phyloP scores from a whole-genome alignment of 2,888 invertebrate species.

The Octodonta nipae region DNA sequence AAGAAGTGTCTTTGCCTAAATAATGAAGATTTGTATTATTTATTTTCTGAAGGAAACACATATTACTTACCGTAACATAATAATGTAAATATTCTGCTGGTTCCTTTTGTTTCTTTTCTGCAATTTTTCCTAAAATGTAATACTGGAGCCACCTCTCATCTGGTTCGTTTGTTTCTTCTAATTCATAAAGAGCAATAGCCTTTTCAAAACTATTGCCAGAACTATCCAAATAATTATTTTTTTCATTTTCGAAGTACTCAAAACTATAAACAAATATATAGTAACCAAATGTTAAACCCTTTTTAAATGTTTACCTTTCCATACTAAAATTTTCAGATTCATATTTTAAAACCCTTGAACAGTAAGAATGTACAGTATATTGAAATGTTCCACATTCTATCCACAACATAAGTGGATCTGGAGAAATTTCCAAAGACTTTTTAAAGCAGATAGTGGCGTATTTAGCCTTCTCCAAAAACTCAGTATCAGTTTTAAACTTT shows the following conservation, averaged over 20 bases:
- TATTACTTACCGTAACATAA: slow-evolving; percentile 54
- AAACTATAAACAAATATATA: too few species aligned
- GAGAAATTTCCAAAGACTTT: slow-evolving; percentile 61
- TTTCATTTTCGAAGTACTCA: slow-evolving; percentile 59
- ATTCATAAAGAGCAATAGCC: slow-evolving; percentile 49
- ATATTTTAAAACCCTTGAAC: slow-evolving; percentile 72
- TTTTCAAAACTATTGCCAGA: slow-evolving; percentile 67
- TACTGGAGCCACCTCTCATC: slow-evolving; percentile 88
- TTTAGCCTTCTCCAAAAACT: slow-evolving; percentile 55
- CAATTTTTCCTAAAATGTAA: slow-evolving; percentile 91
- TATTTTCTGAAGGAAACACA: too few species aligned
- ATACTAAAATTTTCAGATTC: slow-evolving; percentile 62
- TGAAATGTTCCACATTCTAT: slow-evolving; percentile 85
- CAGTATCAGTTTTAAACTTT: slow-evolving; percentile 44
- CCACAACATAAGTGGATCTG: slow-evolving; percentile 64
- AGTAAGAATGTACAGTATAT: slow-evolving; percentile 80
- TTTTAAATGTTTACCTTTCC: slow-evolving; percentile 46
- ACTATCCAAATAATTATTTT: slow-evolving; percentile 64
- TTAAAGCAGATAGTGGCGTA: slow-evolving; percentile 69
- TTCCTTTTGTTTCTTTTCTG: slow-evolving; percentile 69
- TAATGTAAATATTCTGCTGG: slow-evolving; percentile 63
- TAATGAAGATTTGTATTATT: too few species aligned
- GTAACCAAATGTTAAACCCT: too few species aligned
- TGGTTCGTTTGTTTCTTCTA: slow-evolving; percentile 42
- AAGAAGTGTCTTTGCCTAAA: slow-evolving; percentile 58